phyloP scores from a whole-genome alignment of 1,140 invertebrate genomes.

The Lutraria rhynchaena region DNA sequence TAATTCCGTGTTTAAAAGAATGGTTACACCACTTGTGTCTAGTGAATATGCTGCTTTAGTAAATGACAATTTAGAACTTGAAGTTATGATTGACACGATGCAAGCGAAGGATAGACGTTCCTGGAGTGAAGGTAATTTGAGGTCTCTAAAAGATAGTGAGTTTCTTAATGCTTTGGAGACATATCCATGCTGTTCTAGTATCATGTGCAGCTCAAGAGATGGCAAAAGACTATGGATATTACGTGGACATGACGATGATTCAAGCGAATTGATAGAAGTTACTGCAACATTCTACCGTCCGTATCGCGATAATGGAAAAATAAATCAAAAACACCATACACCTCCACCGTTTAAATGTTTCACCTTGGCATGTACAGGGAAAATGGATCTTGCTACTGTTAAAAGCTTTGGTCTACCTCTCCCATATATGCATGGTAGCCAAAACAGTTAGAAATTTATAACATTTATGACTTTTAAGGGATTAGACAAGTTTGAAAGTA shows the following conservation, averaged over 20 bases:
- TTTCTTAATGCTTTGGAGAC: not conserved
- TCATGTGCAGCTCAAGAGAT: not conserved
- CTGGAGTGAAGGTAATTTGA: not conserved
- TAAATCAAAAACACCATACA: conserved; percentile 4
- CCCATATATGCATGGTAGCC: not conserved
- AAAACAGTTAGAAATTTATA: too few relatives aligned
- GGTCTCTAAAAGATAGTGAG: not conserved
- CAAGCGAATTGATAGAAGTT: conserved; percentile 6
- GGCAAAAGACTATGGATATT: conserved; percentile 29
- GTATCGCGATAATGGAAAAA: too few relatives aligned
- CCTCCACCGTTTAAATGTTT: conserved; percentile 19
- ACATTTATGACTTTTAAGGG: too few relatives aligned
- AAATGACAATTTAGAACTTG: not conserved
- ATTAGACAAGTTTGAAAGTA: too few relatives aligned
- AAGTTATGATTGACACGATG: not conserved
- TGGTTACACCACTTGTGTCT: not conserved
- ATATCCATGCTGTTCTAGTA: not conserved
- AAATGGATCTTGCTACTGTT: not conserved
- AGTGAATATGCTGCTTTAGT: not conserved
- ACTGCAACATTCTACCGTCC: not conserved
- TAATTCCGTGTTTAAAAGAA: not conserved
- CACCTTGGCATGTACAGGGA: not conserved
- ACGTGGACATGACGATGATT: conserved; percentile 23
- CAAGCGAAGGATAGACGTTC: too few relatives aligned
- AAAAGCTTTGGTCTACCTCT: not conserved